phyloP scores from a whole-genome alignment of 2,888 invertebrate species.

The Scaptomyza polygonia region DNA sequence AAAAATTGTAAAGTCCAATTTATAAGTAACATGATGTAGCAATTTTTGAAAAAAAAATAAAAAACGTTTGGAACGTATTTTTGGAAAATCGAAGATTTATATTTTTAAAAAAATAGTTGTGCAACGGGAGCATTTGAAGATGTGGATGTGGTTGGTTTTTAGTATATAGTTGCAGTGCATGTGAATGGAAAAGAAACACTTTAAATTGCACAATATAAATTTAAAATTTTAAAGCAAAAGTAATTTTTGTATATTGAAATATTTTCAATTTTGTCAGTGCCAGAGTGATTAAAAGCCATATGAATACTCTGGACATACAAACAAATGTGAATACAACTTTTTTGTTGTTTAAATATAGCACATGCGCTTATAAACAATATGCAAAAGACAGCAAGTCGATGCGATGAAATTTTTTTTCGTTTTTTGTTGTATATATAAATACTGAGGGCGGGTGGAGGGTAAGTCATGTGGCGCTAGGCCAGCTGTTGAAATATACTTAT shows the following conservation, averaged over 20 bases:
- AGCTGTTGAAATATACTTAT: constrained; percentile 56
- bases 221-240: neutral
- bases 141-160: too few species aligned
- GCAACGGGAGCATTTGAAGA: too few species aligned
- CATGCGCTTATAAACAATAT: constrained; percentile 71
- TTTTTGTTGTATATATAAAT: neutral
- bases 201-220: too few species aligned
- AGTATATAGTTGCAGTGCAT: too few species aligned
- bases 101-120: too few species aligned
- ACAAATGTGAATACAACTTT: constrained; percentile 37
- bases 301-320: constrained; percentile 30
- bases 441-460: neutral
- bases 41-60: too few species aligned
- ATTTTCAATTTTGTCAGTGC: neutral
- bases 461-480: constrained; percentile 64
- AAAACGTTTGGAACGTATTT: too few species aligned
- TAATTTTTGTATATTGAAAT: neutral
- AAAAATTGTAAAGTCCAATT: too few species aligned
- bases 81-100: too few species aligned
- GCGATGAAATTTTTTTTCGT: constrained; percentile 2
- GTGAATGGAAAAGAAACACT: too few species aligned
- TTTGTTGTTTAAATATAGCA: constrained; percentile 74
- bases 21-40: too few species aligned
- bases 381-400: constrained; percentile 43
- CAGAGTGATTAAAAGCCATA: constrained; percentile 22